Evolutionary conservation across 1,140 invertebrate species (phyloP), one percentile per base, ranked within the genome.

Genomic region (Procambarus clarkii): DNA sequence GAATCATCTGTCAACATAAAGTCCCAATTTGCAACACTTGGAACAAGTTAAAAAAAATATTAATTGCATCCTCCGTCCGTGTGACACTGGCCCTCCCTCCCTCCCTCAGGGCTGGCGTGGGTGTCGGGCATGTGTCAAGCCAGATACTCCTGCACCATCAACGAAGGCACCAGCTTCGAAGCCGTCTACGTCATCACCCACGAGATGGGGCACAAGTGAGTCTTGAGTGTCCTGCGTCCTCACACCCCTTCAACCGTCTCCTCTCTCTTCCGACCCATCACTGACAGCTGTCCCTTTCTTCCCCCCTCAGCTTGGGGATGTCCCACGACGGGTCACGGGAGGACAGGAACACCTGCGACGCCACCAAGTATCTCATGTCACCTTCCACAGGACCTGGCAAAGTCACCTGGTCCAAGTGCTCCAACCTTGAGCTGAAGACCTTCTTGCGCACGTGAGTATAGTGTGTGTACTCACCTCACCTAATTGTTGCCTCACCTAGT

Each of bases 361-460:
- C 91, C 18, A 88, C 93, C 77, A 93, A 90, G 11, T 94, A 94
- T 92, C 94, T 95, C 83, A 95, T 95, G 94, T 94, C 94, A 60
- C 93, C 94, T 45, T 94, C 94, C 15, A 93, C 95, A 11, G 94
- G 94, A 11, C 95, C 95, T 3, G 94, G 94, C 81, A 95, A 95
- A 91, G 94, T 95, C 34, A 94, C 94, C 2, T 95, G 95, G 95
- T 95, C 94, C 13, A 93, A 93, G 8, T 95, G 94, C 91, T 94
- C 94, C 76, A 93, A 93, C 80, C 54, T 82, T 21, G 93, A 94
- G 60, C 48, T 94, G 13, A 80, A 92, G 64, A 45, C 84, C 7
- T 94, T 94, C 76, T 34, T 94, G n/a, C 58, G 81, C 2, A 45
- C 78, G 71, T 84, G 76, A 76, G 85, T 87, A 34, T 34, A 34